Base-by-base conservation (phyloP, 2,888 invertebrate genomes). In the Ethmia dodecea region DNA sequence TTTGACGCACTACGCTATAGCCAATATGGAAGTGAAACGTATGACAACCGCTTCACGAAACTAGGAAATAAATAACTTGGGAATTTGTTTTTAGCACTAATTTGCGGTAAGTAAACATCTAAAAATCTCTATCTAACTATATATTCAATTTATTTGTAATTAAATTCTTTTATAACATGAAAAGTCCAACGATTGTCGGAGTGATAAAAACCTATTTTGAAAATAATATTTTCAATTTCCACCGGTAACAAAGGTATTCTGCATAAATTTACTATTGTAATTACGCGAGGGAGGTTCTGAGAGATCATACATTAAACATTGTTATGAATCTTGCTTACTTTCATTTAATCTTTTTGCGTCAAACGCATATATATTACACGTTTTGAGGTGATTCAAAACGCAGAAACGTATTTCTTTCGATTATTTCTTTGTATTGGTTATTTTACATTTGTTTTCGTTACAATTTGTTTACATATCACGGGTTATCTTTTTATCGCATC, bases 11-110 rank as follows among this genome's bases (percentile, higher is more conserved):
- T 80, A 72, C 49, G 6, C 4, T 22, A 52, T 69, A 66, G 60
- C 68, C 79, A 84, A 79, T 71, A 83, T 81, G 81, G 83, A 72
- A 75, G 75, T 70, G 68, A 72, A 73, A 72, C 74, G 76, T 75
- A 68, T 81, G 84, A 78, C 80, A 81, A 76, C 70, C 64, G 69
- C 69, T 64, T 61, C 62, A 60, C 67, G 64, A 63, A 70, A 69
- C 64, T 72, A 66, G 61, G 65, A 80, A 77, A 74, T 79, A 81
- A 77, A 81, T 80, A 80, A 67, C 53, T 70, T 62, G 52, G 53
- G 60, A 67, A 66, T 67, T 72, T 60, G 60, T 62, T 67, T 60
- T 62, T 61, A 52, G 58, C 50, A 55, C 34, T 48, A 42, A 49
- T 49, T 57, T 66, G 73, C 60, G 78, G 83, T 84, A 45, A 83